A percentile compares a stretch with the other conserved stretches of the same genome.
phyloP scores from a whole-genome alignment of 2,113 vertebrate species.

The Passer domesticus region DNA sequence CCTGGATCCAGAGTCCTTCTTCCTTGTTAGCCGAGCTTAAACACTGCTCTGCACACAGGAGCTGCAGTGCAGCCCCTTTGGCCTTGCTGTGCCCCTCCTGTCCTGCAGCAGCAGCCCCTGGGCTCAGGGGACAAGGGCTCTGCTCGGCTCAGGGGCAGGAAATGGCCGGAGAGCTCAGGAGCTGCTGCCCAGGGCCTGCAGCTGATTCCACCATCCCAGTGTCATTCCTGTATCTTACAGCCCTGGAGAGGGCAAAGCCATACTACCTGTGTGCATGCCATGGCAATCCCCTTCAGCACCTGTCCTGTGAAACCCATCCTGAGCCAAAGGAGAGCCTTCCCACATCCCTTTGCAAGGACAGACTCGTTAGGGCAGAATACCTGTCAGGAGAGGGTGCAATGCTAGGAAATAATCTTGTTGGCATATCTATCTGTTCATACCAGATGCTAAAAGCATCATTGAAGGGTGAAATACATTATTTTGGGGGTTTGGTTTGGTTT shows the following conservation, averaged over 20 bases:
- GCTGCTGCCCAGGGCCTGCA: neutral
- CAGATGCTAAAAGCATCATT: neutral
- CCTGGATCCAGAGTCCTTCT: neutral
- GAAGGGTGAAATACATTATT: neutral
- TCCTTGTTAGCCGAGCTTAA: neutral
- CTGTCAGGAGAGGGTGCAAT: neutral
- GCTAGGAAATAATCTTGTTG: neutral
- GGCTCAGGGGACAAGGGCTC: fast-evolving
- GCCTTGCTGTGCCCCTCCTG: fast-evolving
- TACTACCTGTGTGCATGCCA: neutral
- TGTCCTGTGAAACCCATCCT: neutral
- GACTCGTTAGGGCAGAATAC: neutral
- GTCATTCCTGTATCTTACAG: neutral
- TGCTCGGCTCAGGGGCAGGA: fast-evolving
- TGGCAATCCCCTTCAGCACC: neutral
- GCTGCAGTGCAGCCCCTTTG: neutral
- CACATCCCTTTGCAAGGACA: neutral
- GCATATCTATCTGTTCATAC: neutral
- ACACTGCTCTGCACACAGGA: neutral
- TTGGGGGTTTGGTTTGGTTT: neutral
- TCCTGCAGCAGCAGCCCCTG: no score
- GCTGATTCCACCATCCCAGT: neutral
- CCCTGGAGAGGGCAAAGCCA: neutral
- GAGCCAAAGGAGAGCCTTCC: neutral
- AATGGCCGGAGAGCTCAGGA: neutral